These are phyloP conservation scores for Drosophila austrosaltans DNA, from an alignment of 2,888 invertebrate genomes.

Conservation along the genomic window DNA sequence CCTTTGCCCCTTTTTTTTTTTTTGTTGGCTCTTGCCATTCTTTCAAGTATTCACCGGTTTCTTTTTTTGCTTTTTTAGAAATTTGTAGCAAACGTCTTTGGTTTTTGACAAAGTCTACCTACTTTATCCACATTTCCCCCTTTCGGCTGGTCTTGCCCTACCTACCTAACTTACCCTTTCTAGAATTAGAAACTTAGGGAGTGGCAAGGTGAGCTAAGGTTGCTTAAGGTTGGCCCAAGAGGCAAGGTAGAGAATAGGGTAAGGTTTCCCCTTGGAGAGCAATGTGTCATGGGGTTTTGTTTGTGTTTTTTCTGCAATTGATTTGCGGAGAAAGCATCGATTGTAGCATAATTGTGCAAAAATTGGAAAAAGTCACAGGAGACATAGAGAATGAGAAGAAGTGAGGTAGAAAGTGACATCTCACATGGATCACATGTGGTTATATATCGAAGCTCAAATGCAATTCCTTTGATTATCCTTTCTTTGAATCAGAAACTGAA, in stretches of 20 bases:
- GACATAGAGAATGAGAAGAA: conserved; percentile 50
- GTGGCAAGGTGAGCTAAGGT: conserved; percentile 54
- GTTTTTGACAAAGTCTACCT: conserved; percentile 35
- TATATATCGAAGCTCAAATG: conserved; percentile 21
- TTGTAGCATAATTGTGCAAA: conserved; percentile 80
- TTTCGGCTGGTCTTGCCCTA: conserved; percentile 3
- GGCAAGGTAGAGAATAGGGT: conserved; percentile 38
- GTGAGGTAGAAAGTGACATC: conserved; percentile 30
- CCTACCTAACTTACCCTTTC: conserved; percentile 48
- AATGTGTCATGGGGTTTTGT: conserved; percentile 80
- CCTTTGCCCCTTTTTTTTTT: conserved; percentile 50
- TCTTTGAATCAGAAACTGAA: conserved; percentile 29
- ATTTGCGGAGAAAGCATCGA: conserved; percentile 82
- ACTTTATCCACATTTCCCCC: conserved; percentile 21
- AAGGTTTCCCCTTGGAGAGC: conserved; percentile 53
- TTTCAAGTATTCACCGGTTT: neutral
- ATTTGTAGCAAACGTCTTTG: conserved; percentile 74
- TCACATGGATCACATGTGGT: conserved; percentile 35
- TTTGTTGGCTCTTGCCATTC: conserved; percentile 7
- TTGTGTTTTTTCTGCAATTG: conserved; percentile 82
- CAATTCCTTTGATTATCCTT: conserved; percentile 31
- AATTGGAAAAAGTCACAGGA: conserved; percentile 78
- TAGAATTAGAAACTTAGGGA: conserved; percentile 34
- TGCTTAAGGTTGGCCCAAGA: conserved; percentile 19
- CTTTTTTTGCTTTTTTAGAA: conserved; percentile 36